These are phyloP conservation scores for Ischnus inquisitorius DNA, from an alignment of 2,888 invertebrate species.

Conservation along the genomic window DNA sequence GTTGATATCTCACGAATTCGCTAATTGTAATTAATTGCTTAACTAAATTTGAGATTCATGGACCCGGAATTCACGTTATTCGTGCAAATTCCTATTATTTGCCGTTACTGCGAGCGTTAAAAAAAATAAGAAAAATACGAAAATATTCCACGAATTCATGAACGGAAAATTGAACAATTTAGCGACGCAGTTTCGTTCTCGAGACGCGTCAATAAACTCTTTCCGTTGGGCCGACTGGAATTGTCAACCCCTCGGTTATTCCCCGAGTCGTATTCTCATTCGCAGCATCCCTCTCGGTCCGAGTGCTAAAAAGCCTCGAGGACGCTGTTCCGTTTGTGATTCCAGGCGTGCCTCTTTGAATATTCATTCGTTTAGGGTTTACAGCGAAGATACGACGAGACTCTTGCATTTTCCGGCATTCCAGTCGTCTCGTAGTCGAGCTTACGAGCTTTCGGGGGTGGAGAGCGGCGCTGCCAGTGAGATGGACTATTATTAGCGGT, in stretches of 20 bases:
- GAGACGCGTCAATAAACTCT: conserved; percentile 3
- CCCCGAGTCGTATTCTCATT: conserved; percentile 4
- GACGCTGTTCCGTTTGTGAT: conserved; percentile 50
- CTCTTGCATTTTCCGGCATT: conserved; percentile 33
- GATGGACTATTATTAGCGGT: conserved; percentile 51
- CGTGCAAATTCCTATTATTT: not conserved
- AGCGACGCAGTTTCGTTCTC: not conserved
- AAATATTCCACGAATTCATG: not conserved
- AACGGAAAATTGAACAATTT: not conserved
- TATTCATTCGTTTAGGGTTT: conserved; percentile 40
- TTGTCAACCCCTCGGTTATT: conserved; percentile 16
- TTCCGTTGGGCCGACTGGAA: conserved; percentile 4
- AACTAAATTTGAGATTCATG: no score
- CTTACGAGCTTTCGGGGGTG: conserved; percentile 14
- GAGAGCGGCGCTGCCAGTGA: not conserved
- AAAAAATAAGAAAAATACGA: not conserved
- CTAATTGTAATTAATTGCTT: no score
- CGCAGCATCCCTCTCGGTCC: not conserved
- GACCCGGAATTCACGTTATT: not conserved
- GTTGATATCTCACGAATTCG: no score
- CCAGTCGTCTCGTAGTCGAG: conserved; percentile 15
- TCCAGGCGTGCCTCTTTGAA: conserved; percentile 48
- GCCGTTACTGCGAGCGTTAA: not conserved
- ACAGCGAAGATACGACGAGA: conserved; percentile 21
- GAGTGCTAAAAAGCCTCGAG: conserved; percentile 54